Base-by-base conservation (phyloP, 2,797 vertebrate species). In the Acipenser oxyrinchus region DNA sequence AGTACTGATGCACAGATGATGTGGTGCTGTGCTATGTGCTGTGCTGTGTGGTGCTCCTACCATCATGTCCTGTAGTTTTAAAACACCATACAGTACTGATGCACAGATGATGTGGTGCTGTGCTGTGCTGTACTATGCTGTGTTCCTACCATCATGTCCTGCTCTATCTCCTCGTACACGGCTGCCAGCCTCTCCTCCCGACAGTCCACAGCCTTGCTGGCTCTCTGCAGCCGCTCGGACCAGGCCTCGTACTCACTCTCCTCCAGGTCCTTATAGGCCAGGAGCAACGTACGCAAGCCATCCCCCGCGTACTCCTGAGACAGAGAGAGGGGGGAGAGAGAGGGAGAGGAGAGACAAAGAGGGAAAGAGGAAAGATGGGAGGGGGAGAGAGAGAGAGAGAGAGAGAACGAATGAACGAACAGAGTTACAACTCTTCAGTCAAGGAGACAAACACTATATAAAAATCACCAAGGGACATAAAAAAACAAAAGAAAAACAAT, bases 241-340 rank as follows among this genome's bases (percentile, higher is more conserved):
- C 95, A 97, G 0, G 84, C 77, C 73, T 88, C 83, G 49, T 93
- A 97, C 78, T 93, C 89, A 0, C 86, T 82, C 65, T 96, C 93
- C 1, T 93, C 88, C 70, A 97, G 88, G 71, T 97, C 94, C 68
- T 83, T 90, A 77, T 92, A 96, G 49, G 95, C 94, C 75, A 97
- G 78, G 0, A 91, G 89, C 71, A 98, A 79, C 0, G 95, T 96
- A 63, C 95, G 87, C 69, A 97, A 84, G 3, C 95, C 95, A 1
- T 97, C 93, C 0, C 86, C 85, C 0, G 92, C 94, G 0, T 93
- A 97, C 23, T 95, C 95, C 95, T 97, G 72, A 62, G 61, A 55
- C 52, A 68, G 6, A 66, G 57, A 63, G 10, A 72, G 51, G 55
- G 61, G 60, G 15, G 48, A 2, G 50, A 6, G 37, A 37, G 59